Percentiles rank a stretch among this genome's conserved stretches.
These are phyloP conservation scores for Copidosoma aretas DNA, from an alignment of 2,888 invertebrate genomes.

Conservation along the genomic window DNA sequence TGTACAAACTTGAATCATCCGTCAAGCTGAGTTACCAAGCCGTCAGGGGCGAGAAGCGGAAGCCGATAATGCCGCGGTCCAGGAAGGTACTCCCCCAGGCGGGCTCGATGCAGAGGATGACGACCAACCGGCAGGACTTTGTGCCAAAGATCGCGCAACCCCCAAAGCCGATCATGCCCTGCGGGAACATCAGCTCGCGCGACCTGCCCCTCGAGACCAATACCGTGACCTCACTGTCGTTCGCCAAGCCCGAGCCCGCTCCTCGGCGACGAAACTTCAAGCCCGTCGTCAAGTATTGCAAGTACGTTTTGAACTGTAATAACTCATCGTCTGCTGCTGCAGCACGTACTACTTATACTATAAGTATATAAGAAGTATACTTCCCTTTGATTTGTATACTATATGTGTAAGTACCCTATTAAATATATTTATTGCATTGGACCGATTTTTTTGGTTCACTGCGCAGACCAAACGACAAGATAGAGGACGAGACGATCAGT, in stretches of 20 bases:
- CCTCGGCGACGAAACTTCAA: slow-evolving; percentile 53
- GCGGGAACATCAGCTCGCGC: slow-evolving; percentile 52
- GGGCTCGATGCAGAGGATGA: slow-evolving; percentile 55
- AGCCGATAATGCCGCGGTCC: slow-evolving; percentile 51
- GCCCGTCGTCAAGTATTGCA: slow-evolving; percentile 50
- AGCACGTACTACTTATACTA: too few relatives aligned
- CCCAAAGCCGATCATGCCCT: slow-evolving; percentile 52
- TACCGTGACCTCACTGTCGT: slow-evolving; percentile 57
- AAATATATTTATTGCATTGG: too few relatives aligned
- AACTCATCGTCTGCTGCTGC: too few relatives aligned
- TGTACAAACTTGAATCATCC: background rate
- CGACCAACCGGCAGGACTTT: slow-evolving; percentile 57
- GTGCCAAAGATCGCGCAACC: slow-evolving; percentile 49
- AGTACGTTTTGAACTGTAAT: too few relatives aligned
- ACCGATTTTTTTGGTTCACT: background rate
- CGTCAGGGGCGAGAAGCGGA: slow-evolving; percentile 52
- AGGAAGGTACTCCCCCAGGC: slow-evolving; percentile 50
- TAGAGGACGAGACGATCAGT: slow-evolving; percentile 57
- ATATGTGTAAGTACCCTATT: too few relatives aligned
- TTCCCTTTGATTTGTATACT: too few relatives aligned
- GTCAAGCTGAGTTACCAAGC: slow-evolving; percentile 58
- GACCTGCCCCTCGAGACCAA: slow-evolving; percentile 52
- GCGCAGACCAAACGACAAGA: slow-evolving; percentile 51
- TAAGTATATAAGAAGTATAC: too few relatives aligned
- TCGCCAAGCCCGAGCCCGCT: slow-evolving; percentile 51